Percentiles rank a stretch among this genome's conserved stretches.
phyloP scores from a whole-genome alignment of 2,113 vertebrate species.

The Megaceryle maxima region DNA sequence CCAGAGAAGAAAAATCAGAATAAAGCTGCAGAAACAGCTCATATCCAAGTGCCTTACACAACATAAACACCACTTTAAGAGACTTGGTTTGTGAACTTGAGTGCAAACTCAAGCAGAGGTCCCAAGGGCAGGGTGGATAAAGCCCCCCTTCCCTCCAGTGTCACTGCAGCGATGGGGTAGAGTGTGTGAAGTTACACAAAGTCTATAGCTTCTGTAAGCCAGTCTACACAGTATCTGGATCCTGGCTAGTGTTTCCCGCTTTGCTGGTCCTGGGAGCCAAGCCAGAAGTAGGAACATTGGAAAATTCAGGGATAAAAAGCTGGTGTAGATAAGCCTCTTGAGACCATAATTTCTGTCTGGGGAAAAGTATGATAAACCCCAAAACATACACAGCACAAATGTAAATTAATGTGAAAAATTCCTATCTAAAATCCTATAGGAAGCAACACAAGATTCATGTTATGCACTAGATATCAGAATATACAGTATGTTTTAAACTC shows the following conservation, averaged over 20 bases:
- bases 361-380: neutral
- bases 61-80: neutral
- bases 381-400: neutral
- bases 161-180: too few species aligned
- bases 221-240: neutral
- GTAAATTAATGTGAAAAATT: neutral
- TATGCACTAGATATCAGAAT: neutral
- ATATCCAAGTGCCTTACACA: neutral
- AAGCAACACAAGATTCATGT: neutral
- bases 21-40: neutral
- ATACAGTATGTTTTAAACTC: conserved; percentile 13
- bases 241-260: neutral
- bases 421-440: neutral
- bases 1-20: neutral
- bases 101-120: neutral
- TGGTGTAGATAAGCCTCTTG: neutral
- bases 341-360: neutral
- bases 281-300: neutral
- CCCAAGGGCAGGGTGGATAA: neutral
- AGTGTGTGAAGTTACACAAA: too few species aligned
- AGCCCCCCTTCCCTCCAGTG: neutral
- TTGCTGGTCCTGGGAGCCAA: neutral
- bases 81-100: neutral
- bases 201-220: neutral
- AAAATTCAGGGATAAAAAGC: neutral